A percentile compares a stretch with the other conserved stretches of the same genome.
These are phyloP conservation scores for Leptodactylus fallax DNA, from an alignment of 2,797 vertebrate genomes.

Conservation along the genomic window DNA sequence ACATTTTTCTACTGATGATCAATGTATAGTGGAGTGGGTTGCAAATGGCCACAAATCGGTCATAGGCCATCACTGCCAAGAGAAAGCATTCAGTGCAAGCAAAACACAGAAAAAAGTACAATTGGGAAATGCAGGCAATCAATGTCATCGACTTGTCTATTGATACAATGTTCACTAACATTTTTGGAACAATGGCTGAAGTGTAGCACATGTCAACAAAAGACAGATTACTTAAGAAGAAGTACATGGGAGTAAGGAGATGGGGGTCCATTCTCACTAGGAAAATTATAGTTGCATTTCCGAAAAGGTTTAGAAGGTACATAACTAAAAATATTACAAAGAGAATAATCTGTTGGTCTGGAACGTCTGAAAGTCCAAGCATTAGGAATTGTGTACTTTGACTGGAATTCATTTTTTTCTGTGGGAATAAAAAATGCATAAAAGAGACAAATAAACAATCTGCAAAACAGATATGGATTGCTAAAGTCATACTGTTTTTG, in stretches of 20 bases:
- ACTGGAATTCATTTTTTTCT: constrained; percentile 39
- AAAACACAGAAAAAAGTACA: constrained; percentile 62
- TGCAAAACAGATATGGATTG: neutral
- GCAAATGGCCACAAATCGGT: constrained; percentile 51
- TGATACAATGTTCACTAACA: constrained; percentile 20
- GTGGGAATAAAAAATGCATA: neutral
- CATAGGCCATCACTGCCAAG: constrained; percentile 58
- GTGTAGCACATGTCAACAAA: constrained; percentile 51
- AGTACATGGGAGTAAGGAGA: constrained; percentile 34
- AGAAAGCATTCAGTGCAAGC: constrained; percentile 61
- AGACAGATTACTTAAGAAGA: constrained; percentile 54
- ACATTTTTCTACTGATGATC: constrained; percentile 5
- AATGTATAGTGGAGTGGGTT: constrained; percentile 40
- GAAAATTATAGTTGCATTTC: constrained; percentile 30
- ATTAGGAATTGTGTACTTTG: constrained; percentile 13
- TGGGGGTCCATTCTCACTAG: neutral
- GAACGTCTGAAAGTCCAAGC: constrained; percentile 20
- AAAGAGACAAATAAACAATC: neutral
- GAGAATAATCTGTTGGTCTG: neutral
- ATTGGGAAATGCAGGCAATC: constrained; percentile 37
- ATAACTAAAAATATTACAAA: constrained; percentile 39
- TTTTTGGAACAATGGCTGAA: constrained; percentile 49
- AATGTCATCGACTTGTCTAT: constrained; percentile 4
- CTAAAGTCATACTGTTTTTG: neutral
- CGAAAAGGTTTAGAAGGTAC: constrained; percentile 43